Percentiles rank a stretch among this genome's conserved stretches.
These are phyloP conservation scores for Noctuana brunneofusca DNA, from an alignment of 2,888 invertebrate genomes.

Conservation along the genomic window DNA sequence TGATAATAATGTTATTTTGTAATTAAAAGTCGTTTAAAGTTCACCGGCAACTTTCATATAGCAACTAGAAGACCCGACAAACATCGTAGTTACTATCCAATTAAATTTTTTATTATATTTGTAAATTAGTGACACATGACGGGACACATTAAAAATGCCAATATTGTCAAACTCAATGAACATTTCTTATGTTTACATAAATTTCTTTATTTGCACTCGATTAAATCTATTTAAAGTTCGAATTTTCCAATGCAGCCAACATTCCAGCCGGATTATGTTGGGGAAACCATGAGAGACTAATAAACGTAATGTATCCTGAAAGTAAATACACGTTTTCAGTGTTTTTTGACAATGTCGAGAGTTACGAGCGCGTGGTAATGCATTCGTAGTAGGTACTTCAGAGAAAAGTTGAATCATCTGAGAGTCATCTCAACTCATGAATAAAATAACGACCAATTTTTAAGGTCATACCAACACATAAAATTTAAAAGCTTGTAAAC, in stretches of 20 bases:
- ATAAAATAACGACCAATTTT: constrained; percentile 7
- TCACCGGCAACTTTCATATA: neutral
- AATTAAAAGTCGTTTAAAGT: neutral
- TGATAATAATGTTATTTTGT: neutral
- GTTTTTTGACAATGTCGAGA: neutral
- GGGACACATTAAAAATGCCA: too few relatives aligned
- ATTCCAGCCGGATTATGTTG: neutral
- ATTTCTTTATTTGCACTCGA: too few relatives aligned
- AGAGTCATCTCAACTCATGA: constrained; percentile 6
- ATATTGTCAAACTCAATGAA: too few relatives aligned
- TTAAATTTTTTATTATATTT: neutral
- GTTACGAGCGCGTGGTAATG: constrained; percentile 7
- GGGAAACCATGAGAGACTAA: neutral
- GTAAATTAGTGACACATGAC: too few relatives aligned
- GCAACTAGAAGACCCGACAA: neutral
- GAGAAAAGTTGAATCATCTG: constrained; percentile 8
- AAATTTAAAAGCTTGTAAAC: neutral
- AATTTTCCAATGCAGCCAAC: neutral
- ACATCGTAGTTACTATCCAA: too few relatives aligned
- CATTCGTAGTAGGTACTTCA: constrained; percentile 1
- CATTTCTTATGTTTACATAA: too few relatives aligned
- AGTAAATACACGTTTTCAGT: neutral
- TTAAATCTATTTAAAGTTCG: too few relatives aligned
- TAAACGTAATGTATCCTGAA: neutral
- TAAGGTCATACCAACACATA: neutral